Evolutionary conservation across 2,888 invertebrate species (phyloP).

Genomic region (Lochmaea crataegi): DNA sequence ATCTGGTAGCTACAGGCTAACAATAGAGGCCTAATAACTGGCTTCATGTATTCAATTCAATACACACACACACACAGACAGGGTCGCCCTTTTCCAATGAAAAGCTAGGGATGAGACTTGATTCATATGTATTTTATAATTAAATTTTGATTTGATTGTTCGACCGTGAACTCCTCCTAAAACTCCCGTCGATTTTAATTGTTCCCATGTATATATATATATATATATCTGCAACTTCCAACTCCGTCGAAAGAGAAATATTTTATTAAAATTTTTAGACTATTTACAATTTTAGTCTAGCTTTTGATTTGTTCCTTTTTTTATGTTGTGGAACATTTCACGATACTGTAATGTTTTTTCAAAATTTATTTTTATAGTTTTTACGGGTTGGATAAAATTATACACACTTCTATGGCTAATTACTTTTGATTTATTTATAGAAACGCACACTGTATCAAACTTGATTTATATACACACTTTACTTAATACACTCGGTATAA

Average conservation of each 20-base stretch:
- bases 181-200: slow-evolving; percentile 40
- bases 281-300: too few relatives aligned
- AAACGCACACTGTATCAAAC: too few relatives aligned
- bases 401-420: too few relatives aligned
- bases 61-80: slow-evolving; percentile 47
- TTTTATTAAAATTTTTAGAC: slow-evolving; percentile 35
- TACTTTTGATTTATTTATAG: too few relatives aligned
- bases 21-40: slow-evolving; percentile 65
- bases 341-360: too few relatives aligned
- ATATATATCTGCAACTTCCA: background rate
- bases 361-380: too few relatives aligned
- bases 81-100: slow-evolving; percentile 53
- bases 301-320: too few relatives aligned
- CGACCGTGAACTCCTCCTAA: slow-evolving; percentile 58
- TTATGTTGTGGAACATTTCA: too few relatives aligned
- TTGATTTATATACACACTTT: too few relatives aligned
- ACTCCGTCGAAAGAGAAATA: background rate
- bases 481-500: too few relatives aligned
- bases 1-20: slow-evolving; percentile 66
- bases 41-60: slow-evolving; percentile 62
- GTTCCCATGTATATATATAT: slow-evolving; percentile 23
- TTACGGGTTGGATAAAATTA: too few relatives aligned
- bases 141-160: slow-evolving; percentile 66
- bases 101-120: slow-evolving; percentile 60
- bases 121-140: slow-evolving; percentile 65